phyloP scores from a whole-genome alignment of 2,888 invertebrate genomes.

The Blera fallax region DNA sequence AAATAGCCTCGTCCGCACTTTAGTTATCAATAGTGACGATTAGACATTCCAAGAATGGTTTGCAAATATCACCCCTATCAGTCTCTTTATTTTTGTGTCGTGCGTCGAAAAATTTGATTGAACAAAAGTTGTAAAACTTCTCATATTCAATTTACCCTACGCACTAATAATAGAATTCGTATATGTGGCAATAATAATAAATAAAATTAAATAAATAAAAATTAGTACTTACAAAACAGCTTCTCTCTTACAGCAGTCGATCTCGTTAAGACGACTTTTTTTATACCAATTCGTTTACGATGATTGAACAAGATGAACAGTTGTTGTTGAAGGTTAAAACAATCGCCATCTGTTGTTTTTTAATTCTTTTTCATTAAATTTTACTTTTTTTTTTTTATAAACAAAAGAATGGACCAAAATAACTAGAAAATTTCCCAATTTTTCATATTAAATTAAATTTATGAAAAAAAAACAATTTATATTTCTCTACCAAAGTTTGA shows the following conservation, averaged over 20 bases:
- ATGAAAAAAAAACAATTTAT: neutral
- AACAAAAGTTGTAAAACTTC: neutral
- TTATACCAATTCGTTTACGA: neutral
- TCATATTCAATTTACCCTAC: neutral
- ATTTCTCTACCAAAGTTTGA: slow-evolving; percentile 39
- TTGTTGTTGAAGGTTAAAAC: slow-evolving; percentile 8
- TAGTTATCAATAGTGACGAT: too few species aligned
- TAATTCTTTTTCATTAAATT: neutral
- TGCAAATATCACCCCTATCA: neutral
- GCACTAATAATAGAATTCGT: neutral
- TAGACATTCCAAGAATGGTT: too few species aligned
- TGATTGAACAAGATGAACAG: slow-evolving; percentile 11
- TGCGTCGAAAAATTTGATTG: neutral
- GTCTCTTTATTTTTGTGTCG: neutral
- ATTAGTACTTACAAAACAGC: slow-evolving; percentile 68
- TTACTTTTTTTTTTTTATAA: slow-evolving; percentile 28
- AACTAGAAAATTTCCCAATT: neutral
- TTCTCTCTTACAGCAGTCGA: slow-evolving; percentile 49
- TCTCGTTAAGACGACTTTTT: slow-evolving; percentile 34
- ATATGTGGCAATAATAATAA: neutral
- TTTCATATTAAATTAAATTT: neutral
- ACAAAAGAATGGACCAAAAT: slow-evolving; percentile 48
- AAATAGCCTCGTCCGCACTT: too few species aligned
- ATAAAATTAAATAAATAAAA: slow-evolving; percentile 5
- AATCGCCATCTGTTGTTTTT: neutral